phyloP scores from a whole-genome alignment of 2,113 vertebrate species.

The Dicaeum eximium region DNA sequence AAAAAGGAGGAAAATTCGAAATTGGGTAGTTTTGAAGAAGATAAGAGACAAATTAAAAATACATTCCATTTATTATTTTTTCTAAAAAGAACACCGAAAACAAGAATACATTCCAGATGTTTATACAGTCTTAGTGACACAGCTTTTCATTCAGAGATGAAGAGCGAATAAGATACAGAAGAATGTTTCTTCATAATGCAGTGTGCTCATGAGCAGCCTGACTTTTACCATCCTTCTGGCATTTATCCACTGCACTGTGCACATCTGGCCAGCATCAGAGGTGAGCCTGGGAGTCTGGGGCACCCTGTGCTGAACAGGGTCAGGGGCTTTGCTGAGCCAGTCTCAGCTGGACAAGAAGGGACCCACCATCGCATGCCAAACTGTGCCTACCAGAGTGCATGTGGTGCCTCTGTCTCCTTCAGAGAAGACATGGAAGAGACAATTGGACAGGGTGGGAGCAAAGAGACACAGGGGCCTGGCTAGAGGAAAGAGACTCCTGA shows the following conservation, averaged over 20 bases:
- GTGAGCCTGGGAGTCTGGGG: rapidly evolving
- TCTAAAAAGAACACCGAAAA: not conserved
- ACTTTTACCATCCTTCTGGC: not conserved
- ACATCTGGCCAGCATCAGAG: rapidly evolving
- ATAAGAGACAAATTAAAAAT: not conserved
- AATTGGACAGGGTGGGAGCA: not conserved
- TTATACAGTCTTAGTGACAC: not conserved
- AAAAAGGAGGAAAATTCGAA: not conserved
- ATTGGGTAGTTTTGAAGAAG: not conserved
- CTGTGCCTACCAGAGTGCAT: not conserved
- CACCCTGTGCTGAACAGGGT: not conserved
- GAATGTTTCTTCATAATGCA: not conserved
- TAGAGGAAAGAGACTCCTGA: not conserved
- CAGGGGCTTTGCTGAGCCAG: not conserved
- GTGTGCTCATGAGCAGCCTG: not conserved
- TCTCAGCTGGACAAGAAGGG: rapidly evolving
- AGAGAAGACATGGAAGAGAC: not conserved
- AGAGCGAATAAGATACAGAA: not conserved
- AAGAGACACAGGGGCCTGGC: not conserved
- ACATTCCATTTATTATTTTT: not conserved
- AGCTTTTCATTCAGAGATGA: not conserved
- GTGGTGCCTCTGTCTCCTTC: rapidly evolving
- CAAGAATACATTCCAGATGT: not conserved
- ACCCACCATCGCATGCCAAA: not conserved
- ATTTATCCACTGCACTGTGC: not conserved